Evolutionary conservation across 2,797 vertebrate species (phyloP), one percentile per base, ranked within the genome.

Genomic region (Anomalospiza imberbis): DNA sequence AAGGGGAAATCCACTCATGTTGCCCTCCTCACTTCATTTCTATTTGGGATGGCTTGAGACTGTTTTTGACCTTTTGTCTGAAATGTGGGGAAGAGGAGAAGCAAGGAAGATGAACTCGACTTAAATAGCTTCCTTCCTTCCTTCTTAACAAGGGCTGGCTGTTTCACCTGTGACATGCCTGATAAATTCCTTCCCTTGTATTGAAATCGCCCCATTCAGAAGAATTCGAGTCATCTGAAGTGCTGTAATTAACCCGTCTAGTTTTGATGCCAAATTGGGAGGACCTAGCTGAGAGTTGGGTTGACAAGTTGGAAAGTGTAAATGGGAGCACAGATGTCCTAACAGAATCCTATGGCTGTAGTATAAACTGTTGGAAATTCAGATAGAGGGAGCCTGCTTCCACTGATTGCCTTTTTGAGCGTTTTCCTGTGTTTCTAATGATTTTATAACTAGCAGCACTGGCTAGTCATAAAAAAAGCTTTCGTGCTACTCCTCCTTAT

Each of bases 1-100:
- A 42, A 87, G n/a, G 47, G 63, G 36, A 82, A 88, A 29, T 73
- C 45, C 0, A 0, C n/a, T 89, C 0, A 1, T 0, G 0, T 42
- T 74, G 44, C 36, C 25, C 28, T 90, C 10, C 48, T 87, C 31
- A 0, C n/a, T 48, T 76, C 17, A 20, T 15, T 84, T 83, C 50
- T 63, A 1, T 51, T 61, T 57, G 31, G 34, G 6, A 14, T 70
- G 36, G 17, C 36, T 67, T 73, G 21, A 61, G 26, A 31, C 32
- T 6, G 3, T 61, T 77, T 58, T 61, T 75, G 55, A 38, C 13
- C n/a, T 40, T 61, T 26, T 63, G 36, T 32, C 63, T 89, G 54
- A 88, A 84, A 57, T 32, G 10, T 14, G 17, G n/a, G 29, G 32
- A 83, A 61, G 61, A 70, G 34, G 26, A 67, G 51, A 62, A 85